Evolutionary conservation across 2,888 invertebrate species (phyloP), one percentile per base, ranked within the genome.

Genomic region (Latrodectus elegans): DNA sequence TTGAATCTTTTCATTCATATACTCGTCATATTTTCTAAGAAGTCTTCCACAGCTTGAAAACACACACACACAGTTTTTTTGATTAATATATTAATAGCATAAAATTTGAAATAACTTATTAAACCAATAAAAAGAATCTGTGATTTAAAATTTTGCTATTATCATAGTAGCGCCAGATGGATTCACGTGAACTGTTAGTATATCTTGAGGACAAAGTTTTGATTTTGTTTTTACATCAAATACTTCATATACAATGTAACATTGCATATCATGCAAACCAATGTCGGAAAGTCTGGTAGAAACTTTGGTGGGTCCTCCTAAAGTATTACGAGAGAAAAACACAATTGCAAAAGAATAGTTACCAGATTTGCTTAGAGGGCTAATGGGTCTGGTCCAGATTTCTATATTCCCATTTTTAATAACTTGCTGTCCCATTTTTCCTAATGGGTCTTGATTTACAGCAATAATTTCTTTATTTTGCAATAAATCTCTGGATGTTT

Each of bases 401-500:
- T 98, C 97, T 90, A 97, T 97, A 90, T 97, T 97, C 15, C 77
- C 74, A 26, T 77, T 55, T 22, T 81, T 81, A 92, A 97, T 97
- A 92, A 97, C 38, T 92, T 97, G 93, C 91, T 96, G 94, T 90
- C 98, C 98, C 93, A 98, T 97, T 90, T 97, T 96, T 65, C 98
- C 98, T 76, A 98, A 93, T 0, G 95, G 95, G 93, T 99, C 98
- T 92, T 99, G 98, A 92, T 98, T 97, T 1, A 99, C 96, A 2
- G 96, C 95, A 90, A 99, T 97, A 88, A 98, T 96, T 92, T 97
- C 96, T 91, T 95, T 95, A 93, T 99, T 99, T 92, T 96, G 96
- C 90, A 99, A 93, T 90, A 99, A 97, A 12, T 96, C 96, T 92
- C 97, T 97, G 92, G 96, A 97, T 92, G 97, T 97, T 0, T 96